These are phyloP conservation scores for Corvus hawaiiensis DNA, from an alignment of 2,113 vertebrate species.

Conservation along the genomic window DNA sequence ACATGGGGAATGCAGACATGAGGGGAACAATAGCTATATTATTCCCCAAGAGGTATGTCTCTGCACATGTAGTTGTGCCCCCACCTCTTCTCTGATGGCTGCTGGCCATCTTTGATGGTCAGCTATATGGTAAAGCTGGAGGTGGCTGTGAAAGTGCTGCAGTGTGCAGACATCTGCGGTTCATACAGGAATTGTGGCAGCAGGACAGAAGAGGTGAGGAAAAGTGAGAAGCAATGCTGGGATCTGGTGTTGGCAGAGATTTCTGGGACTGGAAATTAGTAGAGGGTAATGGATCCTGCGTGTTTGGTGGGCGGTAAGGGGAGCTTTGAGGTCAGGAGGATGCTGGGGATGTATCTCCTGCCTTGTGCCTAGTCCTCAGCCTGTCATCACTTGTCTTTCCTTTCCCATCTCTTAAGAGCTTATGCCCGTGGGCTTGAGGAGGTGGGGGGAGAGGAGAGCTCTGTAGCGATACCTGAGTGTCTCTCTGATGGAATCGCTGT, in stretches of 20 bases:
- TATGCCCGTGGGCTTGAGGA: not conserved
- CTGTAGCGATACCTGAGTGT: not conserved
- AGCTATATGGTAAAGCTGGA: fast-evolving
- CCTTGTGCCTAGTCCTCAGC: not conserved
- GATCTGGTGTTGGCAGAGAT: not conserved
- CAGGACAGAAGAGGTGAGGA: not conserved
- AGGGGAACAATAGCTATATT: not conserved
- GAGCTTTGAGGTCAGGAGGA: not conserved
- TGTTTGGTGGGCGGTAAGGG: not conserved
- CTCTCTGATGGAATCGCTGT: not conserved
- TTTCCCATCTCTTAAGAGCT: not conserved
- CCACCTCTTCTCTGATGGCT: not conserved
- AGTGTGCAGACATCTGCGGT: fast-evolving
- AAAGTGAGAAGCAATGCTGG: not conserved
- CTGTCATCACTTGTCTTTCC: not conserved
- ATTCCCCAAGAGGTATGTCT: not conserved
- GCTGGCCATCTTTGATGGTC: not conserved
- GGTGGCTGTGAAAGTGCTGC: not conserved
- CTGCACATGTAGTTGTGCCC: not conserved
- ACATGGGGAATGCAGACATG: not conserved
- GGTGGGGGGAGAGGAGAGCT: not conserved
- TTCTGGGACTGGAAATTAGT: not conserved
- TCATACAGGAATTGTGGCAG: not conserved
- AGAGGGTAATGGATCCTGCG: not conserved
- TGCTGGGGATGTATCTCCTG: not conserved